A percentile compares a stretch with the other conserved stretches of the same genome.
phyloP scores from a whole-genome alignment of 1,140 invertebrate genomes.

The Thereuonema tuberculata region DNA sequence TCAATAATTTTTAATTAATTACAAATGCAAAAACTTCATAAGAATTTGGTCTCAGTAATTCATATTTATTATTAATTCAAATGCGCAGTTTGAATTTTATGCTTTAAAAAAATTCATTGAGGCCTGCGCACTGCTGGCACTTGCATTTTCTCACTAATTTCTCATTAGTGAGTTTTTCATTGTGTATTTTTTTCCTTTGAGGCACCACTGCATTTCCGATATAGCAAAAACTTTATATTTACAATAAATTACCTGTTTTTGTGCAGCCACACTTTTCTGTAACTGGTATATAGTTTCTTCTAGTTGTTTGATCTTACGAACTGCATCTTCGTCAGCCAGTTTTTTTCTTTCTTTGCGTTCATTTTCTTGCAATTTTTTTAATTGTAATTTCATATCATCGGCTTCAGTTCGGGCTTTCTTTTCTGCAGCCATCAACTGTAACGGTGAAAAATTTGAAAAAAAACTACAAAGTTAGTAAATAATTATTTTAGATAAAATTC shows the following conservation, averaged over 20 bases:
- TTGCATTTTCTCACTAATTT: no score
- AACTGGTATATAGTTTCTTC: conserved; percentile 60
- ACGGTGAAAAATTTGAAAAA: conserved; percentile 6
- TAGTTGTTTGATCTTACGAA: conserved; percentile 85
- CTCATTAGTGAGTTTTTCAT: no score
- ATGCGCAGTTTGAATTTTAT: no score
- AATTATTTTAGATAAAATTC: not conserved
- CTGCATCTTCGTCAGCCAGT: conserved; percentile 84
- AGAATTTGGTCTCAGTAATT: no score
- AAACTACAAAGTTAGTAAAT: not conserved
- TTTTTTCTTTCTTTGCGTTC: conserved; percentile 85
- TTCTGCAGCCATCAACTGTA: conserved; percentile 74
- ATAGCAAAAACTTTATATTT: no score
- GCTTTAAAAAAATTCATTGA: no score
- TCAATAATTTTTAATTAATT: no score
- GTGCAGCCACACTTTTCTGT: conserved; percentile 41
- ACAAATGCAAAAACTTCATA: no score
- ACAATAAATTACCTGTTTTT: conserved; percentile 66
- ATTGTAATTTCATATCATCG: conserved; percentile 56
- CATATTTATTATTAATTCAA: no score
- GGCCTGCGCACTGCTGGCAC: no score
- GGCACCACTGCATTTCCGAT: no score
- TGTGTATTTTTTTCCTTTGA: no score
- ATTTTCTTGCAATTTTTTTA: conserved; percentile 52
- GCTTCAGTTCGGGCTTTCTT: conserved; percentile 76